Evolutionary conservation across 2,888 invertebrate genomes (phyloP).

Genomic region (Globia sparganii): DNA sequence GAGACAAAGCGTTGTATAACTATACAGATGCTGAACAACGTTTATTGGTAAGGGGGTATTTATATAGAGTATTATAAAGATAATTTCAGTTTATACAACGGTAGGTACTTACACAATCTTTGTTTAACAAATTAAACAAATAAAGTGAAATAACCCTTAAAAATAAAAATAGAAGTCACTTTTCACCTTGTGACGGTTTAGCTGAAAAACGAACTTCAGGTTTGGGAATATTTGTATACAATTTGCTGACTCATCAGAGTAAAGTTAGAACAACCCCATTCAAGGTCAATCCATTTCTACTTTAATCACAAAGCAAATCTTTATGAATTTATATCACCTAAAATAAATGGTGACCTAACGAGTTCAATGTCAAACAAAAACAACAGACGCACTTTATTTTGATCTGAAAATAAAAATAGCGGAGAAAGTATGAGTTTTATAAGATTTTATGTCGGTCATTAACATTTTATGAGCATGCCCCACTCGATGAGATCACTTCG

Average conservation of each 20-base stretch:
- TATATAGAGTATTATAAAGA: no score
- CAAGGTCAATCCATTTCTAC: conserved; percentile 20
- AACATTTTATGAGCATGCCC: conserved; percentile 61
- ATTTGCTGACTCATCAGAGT: conserved; percentile 22
- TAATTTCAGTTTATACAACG: conserved; percentile 9
- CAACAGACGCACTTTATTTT: conserved; percentile 40
- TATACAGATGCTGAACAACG: no score
- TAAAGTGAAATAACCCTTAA: no score
- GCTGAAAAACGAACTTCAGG: neutral
- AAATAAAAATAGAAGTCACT: neutral
- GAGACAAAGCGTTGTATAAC: no score
- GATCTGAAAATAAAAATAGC: conserved; percentile 44
- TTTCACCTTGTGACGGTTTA: neutral
- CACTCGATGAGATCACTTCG: conserved; percentile 62
- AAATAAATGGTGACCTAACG: conserved; percentile 40
- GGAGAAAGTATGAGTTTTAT: conserved; percentile 58
- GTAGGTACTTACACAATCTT: neutral
- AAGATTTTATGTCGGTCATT: conserved; percentile 62
- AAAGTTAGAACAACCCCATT: conserved; percentile 17
- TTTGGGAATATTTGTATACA: conserved; percentile 4
- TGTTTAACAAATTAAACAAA: neutral
- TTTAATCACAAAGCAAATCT: conserved; percentile 13
- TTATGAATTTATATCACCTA: conserved; percentile 21
- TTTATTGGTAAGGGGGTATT: no score
- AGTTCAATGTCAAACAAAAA: conserved; percentile 57